Conservation (phyloP, 2,888 invertebrate genomes). For the Atethmia centrago region DNA sequence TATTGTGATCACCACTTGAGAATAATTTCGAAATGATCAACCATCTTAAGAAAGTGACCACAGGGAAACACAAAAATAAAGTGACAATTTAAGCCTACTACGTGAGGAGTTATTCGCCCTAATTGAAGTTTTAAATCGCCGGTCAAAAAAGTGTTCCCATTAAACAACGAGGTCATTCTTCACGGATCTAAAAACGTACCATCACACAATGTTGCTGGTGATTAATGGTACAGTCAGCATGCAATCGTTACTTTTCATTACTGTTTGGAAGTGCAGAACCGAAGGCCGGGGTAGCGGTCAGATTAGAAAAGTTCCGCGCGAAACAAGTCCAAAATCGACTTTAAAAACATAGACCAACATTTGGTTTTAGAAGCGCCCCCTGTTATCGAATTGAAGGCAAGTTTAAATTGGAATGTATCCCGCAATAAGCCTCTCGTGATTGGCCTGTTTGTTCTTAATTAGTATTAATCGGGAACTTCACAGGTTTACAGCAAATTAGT, state of each 20-base stretch:
- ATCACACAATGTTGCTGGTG: conserved; percentile 75
- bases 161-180: conserved; percentile 67
- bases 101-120: conserved; percentile 30
- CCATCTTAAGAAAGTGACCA: not conserved
- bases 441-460: conserved; percentile 90
- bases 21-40: not conserved
- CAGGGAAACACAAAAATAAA: conserved; percentile 41
- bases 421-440: conserved; percentile 89
- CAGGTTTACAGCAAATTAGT: conserved; percentile 69
- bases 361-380: conserved; percentile 87
- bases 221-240: conserved; percentile 88
- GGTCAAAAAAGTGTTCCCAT: conserved; percentile 49
- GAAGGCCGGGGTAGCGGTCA: conserved; percentile 85
- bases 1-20: not conserved
- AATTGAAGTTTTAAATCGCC: conserved; percentile 46
- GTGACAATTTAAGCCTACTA: conserved; percentile 23
- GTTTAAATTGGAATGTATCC: conserved; percentile 91
- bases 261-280: conserved; percentile 88
- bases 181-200: conserved; percentile 72
- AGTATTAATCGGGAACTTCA: conserved; percentile 88
- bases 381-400: conserved; percentile 86
- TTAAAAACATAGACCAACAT: conserved; percentile 88
- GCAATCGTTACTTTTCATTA: conserved; percentile 91
- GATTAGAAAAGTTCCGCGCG: conserved; percentile 89
- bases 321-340: conserved; percentile 90